phyloP scores from a whole-genome alignment of 2,888 invertebrate species.

The Suillia variegata region DNA sequence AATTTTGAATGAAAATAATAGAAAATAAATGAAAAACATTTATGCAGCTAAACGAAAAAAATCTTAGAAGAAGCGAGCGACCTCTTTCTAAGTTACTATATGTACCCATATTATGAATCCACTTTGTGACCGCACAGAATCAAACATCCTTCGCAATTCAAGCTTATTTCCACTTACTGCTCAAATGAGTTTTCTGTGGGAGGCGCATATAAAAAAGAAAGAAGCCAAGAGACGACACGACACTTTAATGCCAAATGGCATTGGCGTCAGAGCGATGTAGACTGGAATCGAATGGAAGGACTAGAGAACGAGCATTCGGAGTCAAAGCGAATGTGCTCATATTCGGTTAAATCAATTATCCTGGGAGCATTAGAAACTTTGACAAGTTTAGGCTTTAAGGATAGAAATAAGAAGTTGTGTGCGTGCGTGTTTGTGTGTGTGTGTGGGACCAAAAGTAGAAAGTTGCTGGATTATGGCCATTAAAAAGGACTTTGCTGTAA shows the following conservation, averaged over 20 bases:
- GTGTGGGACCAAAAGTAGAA: background rate
- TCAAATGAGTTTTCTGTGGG: conserved; percentile 14
- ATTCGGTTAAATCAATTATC: background rate
- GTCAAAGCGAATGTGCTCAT: background rate
- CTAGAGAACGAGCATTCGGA: too few relatives aligned
- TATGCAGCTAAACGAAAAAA: too few relatives aligned
- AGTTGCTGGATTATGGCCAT: background rate
- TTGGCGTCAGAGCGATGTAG: too few relatives aligned
- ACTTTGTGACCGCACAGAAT: background rate
- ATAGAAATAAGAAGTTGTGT: background rate
- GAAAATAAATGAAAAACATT: too few relatives aligned
- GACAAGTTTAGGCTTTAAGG: background rate
- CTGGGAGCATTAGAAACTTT: background rate
- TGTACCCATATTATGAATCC: background rate
- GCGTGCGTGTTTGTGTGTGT: background rate
- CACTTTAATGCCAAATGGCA: too few relatives aligned
- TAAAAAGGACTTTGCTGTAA: background rate
- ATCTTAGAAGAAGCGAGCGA: too few relatives aligned
- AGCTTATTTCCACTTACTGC: conserved; percentile 1
- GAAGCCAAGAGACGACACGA: too few relatives aligned
- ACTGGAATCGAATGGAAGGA: background rate
- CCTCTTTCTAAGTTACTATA: too few relatives aligned
- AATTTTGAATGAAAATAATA: too few relatives aligned
- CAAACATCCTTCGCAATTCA: background rate
- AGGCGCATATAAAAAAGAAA: too few relatives aligned